These are phyloP conservation scores for Heterochromis multidens DNA, from an alignment of 2,113 vertebrate species.

Conservation along the genomic window DNA sequence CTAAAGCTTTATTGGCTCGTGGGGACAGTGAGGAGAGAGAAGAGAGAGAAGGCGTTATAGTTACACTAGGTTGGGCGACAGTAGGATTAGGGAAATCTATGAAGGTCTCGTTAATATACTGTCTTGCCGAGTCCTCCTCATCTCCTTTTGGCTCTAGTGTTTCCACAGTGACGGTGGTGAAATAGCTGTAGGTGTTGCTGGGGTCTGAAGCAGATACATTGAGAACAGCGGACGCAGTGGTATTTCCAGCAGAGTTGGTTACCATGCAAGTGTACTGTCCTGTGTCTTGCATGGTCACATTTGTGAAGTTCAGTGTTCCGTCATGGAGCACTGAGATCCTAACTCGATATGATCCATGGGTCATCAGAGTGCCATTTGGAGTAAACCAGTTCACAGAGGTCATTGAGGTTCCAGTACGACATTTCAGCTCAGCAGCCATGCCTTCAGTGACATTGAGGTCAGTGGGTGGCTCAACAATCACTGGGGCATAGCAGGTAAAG, in stretches of 20 bases:
- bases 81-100: conserved; percentile 81
- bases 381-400: conserved; percentile 97
- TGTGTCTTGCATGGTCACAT: conserved; percentile 96
- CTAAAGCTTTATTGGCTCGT: conserved; percentile 77
- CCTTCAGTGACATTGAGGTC: conserved; percentile 97
- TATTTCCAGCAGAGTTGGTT: conserved; percentile 96
- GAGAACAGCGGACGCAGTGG: conserved; percentile 91
- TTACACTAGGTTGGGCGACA: conserved; percentile 63
- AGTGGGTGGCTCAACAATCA: conserved; percentile 94
- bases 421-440: conserved; percentile 96
- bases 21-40: conserved; percentile 82
- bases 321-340: conserved; percentile 94
- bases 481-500: conserved; percentile 95
- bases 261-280: conserved; percentile 98
- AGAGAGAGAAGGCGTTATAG: conserved; percentile 66
- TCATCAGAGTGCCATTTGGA: conserved; percentile 95
- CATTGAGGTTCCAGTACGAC: conserved; percentile 94
- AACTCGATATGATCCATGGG: conserved; percentile 94
- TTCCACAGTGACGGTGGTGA: conserved; percentile 94
- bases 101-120: conserved; percentile 78
- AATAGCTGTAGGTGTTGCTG: conserved; percentile 86
- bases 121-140: conserved; percentile 74
- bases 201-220: conserved; percentile 85
- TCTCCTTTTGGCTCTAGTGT: conserved; percentile 78
- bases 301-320: conserved; percentile 95